Percentiles rank a stretch among this genome's conserved stretches.
phyloP scores from a whole-genome alignment of 2,888 invertebrate genomes.

The Asteroscopus sphinx region DNA sequence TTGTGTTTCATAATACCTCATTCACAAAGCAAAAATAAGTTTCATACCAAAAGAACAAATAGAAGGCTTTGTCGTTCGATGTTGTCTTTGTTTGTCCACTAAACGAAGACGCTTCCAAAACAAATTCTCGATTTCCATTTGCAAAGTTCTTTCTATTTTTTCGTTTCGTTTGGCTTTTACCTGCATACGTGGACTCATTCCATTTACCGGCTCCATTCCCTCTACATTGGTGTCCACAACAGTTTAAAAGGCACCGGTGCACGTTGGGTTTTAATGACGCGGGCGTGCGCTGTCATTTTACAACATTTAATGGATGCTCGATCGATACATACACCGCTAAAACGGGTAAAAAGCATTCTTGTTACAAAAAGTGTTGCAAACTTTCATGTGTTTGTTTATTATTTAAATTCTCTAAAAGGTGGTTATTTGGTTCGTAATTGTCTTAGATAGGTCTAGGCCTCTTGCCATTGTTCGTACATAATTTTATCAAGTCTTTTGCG shows the following conservation, averaged over 20 bases:
- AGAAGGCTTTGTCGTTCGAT: no score
- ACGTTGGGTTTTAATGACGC: constrained; percentile 68
- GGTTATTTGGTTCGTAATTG: no score
- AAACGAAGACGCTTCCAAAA: no score
- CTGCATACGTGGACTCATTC: constrained; percentile 22
- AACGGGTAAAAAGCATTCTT: constrained; percentile 40
- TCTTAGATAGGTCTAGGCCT: constrained; percentile 9
- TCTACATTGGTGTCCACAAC: constrained; percentile 46
- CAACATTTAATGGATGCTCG: constrained; percentile 63
- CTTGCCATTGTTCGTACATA: constrained; percentile 23
- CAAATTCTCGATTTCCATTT: constrained; percentile 17
- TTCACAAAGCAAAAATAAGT: no score
- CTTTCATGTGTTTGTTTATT: constrained; percentile 32
- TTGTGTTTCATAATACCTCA: no score
- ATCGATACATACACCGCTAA: constrained; percentile 56
- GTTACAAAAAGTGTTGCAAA: constrained; percentile 47
- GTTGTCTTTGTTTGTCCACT: no score
- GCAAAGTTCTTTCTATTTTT: constrained; percentile 19
- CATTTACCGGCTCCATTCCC: constrained; percentile 43
- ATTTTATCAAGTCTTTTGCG: constrained; percentile 14
- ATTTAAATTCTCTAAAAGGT: constrained; percentile 28
- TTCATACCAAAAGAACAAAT: no score
- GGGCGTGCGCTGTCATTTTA: constrained; percentile 70
- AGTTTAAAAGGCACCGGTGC: constrained; percentile 63
- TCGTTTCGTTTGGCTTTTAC: constrained; percentile 5